These are phyloP conservation scores for Phalacrocorax brasilianus DNA, from an alignment of 2,113 vertebrate species.

Conservation along the genomic window DNA sequence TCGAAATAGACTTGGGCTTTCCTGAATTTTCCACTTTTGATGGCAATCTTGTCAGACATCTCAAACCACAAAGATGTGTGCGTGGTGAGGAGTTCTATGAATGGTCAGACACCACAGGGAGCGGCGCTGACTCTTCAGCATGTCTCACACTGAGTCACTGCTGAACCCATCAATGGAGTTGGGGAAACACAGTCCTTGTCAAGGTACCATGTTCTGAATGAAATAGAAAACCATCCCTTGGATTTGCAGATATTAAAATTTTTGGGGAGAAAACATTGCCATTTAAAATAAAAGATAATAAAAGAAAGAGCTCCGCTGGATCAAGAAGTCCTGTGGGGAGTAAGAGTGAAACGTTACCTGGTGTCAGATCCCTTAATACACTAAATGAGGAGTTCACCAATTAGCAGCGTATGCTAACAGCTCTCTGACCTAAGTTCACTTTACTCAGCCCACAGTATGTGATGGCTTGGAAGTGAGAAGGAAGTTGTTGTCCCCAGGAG, in stretches of 20 bases:
- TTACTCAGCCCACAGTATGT: conserved; percentile 4
- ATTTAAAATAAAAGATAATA: not conserved
- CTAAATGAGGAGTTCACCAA: not conserved
- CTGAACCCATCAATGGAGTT: not conserved
- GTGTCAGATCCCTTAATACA: not conserved
- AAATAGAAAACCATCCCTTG: not conserved
- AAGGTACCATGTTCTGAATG: not conserved
- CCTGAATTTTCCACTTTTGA: not conserved
- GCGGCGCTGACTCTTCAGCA: not conserved
- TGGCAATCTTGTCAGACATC: not conserved
- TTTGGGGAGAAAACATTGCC: not conserved
- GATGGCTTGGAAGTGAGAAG: conserved; percentile 3
- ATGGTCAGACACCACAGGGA: not conserved
- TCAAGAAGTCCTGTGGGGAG: not conserved
- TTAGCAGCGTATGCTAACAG: not conserved
- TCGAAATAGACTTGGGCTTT: not conserved
- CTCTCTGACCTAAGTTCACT: conserved; percentile 9
- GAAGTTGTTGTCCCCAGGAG: not conserved
- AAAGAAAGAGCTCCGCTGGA: not conserved
- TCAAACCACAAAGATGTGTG: not conserved
- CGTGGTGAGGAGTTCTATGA: not conserved
- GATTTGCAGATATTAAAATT: not conserved
- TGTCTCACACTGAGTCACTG: conserved; percentile 37
- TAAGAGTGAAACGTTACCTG: not conserved
- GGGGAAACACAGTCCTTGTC: not conserved